Base-by-base conservation (phyloP, 2,113 vertebrate species). In the Festucalex cinctus region DNA sequence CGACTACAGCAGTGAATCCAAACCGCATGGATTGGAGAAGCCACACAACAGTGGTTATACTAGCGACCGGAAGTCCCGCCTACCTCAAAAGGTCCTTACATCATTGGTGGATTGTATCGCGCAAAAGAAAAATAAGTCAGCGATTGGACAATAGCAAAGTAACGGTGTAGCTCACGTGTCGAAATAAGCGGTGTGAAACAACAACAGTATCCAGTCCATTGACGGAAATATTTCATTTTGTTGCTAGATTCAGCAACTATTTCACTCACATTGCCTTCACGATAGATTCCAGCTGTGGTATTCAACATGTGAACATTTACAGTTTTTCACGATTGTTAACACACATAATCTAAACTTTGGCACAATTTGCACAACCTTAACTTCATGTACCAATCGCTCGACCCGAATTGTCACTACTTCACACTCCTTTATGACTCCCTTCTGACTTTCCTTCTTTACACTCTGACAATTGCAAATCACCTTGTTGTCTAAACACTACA, bases 1-100 rank as follows among this genome's bases (percentile, higher is more conserved):
- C 57, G 26, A 59, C 66, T 78, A 53, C 20, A 66, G 56, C 24
- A 68, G 63, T 68, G 61, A 84, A 71, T 82, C 76, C 71, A 58
- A 73, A 85, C 78, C 91, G 83, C 90, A 90, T 91, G 91, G 81
- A 20, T 24, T 91, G 91, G 81, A 20, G 28, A 88, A 90, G 90
- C 90, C 91, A 83, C 69, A 64, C 69, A 66, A 26, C 28, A n/a
- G n/a, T 32, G 49, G 80, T 76, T 88, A 84, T 86, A 87, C 86
- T 26, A 65, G 26, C 0, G 44, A 36, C 63, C 74, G 88, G 89
- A 90, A 86, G 74, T 85, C 8, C 85, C 84, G 79, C 90, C 86
- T 49, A 7, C 2, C 0, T 1, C 0, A 17, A 39, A 65, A 24
- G 0, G 1, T 13, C 0, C 3, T 1, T 0, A 32, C 1, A 0